Conservation (phyloP, 2,797 vertebrate genomes). For the Apodemus agrarius region DNA sequence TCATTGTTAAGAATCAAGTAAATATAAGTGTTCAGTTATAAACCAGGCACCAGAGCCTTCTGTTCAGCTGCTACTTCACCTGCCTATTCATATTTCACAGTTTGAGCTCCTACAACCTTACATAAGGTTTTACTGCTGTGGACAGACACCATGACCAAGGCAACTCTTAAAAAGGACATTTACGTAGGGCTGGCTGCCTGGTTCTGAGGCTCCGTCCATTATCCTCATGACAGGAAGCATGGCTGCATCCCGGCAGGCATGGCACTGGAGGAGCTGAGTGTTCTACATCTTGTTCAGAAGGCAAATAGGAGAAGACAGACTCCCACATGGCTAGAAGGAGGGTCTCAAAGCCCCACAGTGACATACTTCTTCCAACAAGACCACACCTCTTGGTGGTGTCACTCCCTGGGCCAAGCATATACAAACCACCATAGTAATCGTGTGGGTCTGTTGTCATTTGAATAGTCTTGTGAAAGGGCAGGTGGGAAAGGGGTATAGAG, state of each 20-base stretch:
- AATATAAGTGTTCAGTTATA: neutral
- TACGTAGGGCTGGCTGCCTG: neutral
- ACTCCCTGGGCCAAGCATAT: neutral
- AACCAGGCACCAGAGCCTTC: neutral
- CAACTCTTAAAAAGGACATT: neutral
- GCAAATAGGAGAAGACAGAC: neutral
- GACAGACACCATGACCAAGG: neutral
- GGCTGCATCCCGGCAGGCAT: neutral
- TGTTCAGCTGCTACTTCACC: neutral
- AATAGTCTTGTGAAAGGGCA: neutral
- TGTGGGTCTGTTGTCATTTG: constrained; percentile 3
- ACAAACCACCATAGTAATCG: neutral
- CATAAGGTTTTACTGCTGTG: neutral
- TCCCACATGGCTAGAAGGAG: neutral
- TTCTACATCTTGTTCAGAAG: neutral
- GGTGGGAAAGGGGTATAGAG: neutral
- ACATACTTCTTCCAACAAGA: neutral
- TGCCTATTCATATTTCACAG: neutral
- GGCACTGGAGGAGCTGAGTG: neutral
- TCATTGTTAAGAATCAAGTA: constrained; percentile 20
- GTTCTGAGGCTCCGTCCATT: neutral
- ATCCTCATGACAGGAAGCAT: neutral
- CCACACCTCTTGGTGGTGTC: neutral
- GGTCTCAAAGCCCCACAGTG: neutral
- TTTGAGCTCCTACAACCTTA: constrained; percentile 16